phyloP scores from a whole-genome alignment of 2,113 vertebrate species.

The Sorex fumeus region DNA sequence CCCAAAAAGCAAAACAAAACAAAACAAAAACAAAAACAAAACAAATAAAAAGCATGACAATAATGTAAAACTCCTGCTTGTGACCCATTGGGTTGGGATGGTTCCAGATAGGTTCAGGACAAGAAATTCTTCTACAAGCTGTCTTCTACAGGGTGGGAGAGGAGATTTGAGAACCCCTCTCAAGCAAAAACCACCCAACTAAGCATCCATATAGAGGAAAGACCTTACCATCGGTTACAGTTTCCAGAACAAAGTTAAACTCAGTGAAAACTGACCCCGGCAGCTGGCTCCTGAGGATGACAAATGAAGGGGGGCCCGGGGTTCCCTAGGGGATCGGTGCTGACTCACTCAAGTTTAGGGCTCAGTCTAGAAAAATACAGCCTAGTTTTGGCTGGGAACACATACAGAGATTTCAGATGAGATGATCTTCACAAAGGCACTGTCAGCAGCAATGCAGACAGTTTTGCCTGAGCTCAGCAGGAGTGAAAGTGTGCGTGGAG shows the following conservation, averaged over 20 bases:
- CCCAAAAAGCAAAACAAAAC: too few relatives aligned
- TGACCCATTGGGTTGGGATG: background rate
- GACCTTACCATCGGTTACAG: background rate
- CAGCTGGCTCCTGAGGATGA: slow-evolving; percentile 6
- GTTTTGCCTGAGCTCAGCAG: background rate
- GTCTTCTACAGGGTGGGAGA: background rate
- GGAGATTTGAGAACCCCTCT: background rate
- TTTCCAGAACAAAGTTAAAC: slow-evolving; percentile 2
- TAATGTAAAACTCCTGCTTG: background rate
- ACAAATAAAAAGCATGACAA: too few relatives aligned
- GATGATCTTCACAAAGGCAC: background rate
- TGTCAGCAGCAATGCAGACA: slow-evolving; percentile 60
- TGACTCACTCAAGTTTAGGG: background rate
- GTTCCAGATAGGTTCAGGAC: background rate
- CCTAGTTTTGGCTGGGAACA: background rate
- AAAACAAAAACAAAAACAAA: too few relatives aligned
- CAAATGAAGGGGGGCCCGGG: background rate
- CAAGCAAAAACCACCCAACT: background rate
- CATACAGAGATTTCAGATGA: background rate
- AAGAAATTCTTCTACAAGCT: background rate
- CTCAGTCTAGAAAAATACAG: slow-evolving; percentile 57
- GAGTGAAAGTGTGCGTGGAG: too few relatives aligned
- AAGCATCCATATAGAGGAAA: background rate
- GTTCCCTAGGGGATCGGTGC: background rate
- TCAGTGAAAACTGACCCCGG: background rate